Conservation (phyloP, 2,113 vertebrate genomes). For the Vidua chalybeata region DNA sequence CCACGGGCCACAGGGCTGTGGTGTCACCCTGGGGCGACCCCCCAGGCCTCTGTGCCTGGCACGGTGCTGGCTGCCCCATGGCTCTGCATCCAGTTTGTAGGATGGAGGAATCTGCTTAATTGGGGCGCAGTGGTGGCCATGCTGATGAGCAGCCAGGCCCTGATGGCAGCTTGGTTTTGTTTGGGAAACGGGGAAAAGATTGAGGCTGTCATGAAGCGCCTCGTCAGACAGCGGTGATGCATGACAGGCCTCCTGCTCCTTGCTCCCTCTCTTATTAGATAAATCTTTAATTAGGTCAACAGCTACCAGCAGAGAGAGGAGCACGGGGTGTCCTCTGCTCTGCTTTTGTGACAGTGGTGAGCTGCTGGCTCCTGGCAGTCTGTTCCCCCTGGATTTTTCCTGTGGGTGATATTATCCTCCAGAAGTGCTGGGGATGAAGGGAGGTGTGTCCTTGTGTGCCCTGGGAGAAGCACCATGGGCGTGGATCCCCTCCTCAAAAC, state of each 20-base stretch:
- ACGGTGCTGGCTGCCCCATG: neutral
- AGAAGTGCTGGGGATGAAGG: neutral
- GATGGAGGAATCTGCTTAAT: neutral
- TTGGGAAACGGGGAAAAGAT: neutral
- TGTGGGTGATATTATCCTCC: neutral
- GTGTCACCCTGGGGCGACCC: neutral
- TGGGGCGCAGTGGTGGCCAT: neutral
- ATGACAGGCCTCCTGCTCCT: conserved; percentile 2
- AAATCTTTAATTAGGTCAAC: conserved; percentile 57
- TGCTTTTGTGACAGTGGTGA: neutral
- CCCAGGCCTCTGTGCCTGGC: neutral
- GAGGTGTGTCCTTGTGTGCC: neutral
- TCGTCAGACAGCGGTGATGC: neutral
- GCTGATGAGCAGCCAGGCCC: neutral
- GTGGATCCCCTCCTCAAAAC: neutral
- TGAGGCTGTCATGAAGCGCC: conserved; percentile 34
- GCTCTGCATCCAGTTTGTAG: rapidly evolving
- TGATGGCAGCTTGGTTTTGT: neutral
- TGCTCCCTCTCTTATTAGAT: conserved; percentile 26
- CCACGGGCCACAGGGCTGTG: rapidly evolving
- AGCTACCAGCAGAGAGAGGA: neutral
- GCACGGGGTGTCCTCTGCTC: neutral
- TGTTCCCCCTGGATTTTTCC: neutral
- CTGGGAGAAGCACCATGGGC: neutral
- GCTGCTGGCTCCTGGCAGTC: neutral